These are phyloP conservation scores for Toxonevra muliebris DNA, from an alignment of 2,888 invertebrate genomes.

Conservation along the genomic window DNA sequence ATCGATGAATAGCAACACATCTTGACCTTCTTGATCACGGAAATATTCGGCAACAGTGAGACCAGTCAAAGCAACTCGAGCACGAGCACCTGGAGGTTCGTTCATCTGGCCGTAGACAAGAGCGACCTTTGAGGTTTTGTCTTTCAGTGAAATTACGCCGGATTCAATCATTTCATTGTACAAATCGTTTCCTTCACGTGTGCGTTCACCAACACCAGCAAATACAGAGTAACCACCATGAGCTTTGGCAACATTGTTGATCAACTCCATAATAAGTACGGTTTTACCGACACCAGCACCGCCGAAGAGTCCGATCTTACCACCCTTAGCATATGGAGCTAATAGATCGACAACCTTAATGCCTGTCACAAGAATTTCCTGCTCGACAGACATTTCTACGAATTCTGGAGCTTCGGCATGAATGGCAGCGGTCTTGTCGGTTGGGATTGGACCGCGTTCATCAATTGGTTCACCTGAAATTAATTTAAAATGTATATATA, in stretches of 20 bases:
- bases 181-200: conserved; percentile 92
- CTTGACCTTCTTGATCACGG: conserved; percentile 92
- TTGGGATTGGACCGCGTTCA: conserved; percentile 86
- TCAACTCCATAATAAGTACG: conserved; percentile 94
- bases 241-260: conserved; percentile 93
- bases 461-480: conserved; percentile 72
- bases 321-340: conserved; percentile 92
- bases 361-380: conserved; percentile 90
- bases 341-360: conserved; percentile 89
- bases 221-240: conserved; percentile 97
- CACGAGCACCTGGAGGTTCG: conserved; percentile 93
- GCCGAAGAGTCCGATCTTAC: conserved; percentile 91
- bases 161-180: conserved; percentile 96
- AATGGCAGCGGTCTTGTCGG: conserved; percentile 81
- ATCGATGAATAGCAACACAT: conserved; percentile 93
- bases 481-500: neutral
- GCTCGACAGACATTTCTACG: conserved; percentile 90
- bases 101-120: conserved; percentile 96
- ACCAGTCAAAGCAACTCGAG: conserved; percentile 90
- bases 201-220: conserved; percentile 92
- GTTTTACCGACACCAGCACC: conserved; percentile 95
- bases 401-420: conserved; percentile 91
- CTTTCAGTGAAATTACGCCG: conserved; percentile 89
- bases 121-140: conserved; percentile 84
- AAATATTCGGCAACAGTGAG: conserved; percentile 93